These are phyloP conservation scores for Meandrusa payeni DNA, from an alignment of 2,888 invertebrate species.

Conservation along the genomic window DNA sequence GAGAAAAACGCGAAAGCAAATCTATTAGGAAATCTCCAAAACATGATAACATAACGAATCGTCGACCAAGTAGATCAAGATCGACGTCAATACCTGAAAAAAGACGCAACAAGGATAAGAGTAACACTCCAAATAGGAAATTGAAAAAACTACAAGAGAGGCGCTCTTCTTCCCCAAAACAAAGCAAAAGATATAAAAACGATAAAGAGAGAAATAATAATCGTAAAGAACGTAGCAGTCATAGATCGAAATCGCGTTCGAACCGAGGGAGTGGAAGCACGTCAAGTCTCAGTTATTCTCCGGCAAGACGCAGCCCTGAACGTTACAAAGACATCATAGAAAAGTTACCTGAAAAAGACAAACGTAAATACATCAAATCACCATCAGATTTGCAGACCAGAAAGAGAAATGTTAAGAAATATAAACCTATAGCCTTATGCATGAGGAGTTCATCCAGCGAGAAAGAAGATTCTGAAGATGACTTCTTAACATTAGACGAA, in stretches of 20 bases:
- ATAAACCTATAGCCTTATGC: slow-evolving; percentile 73
- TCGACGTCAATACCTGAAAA: slow-evolving; percentile 46
- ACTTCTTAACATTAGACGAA: slow-evolving; percentile 74
- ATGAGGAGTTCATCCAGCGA: slow-evolving; percentile 82
- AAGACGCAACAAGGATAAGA: slow-evolving; percentile 45
- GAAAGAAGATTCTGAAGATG: slow-evolving; percentile 79
- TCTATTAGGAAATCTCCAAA: slow-evolving; percentile 44
- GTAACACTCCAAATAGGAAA: slow-evolving; percentile 44
- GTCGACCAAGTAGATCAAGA: slow-evolving; percentile 45
- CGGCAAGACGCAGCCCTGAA: slow-evolving; percentile 84
- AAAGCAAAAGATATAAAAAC: slow-evolving; percentile 28
- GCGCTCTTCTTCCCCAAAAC: slow-evolving; percentile 38
- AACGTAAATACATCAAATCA: slow-evolving; percentile 71
- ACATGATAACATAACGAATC: slow-evolving; percentile 36
- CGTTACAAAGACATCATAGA: slow-evolving; percentile 84
- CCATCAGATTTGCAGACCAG: slow-evolving; percentile 61
- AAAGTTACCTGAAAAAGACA: slow-evolving; percentile 77
- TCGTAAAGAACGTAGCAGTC: slow-evolving; percentile 40
- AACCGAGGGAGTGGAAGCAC: slow-evolving; percentile 69
- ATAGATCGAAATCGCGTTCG: slow-evolving; percentile 47
- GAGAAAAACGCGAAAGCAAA: slow-evolving; percentile 44
- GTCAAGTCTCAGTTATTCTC: slow-evolving; percentile 85
- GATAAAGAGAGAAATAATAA: slow-evolving; percentile 37
- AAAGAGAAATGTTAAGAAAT: slow-evolving; percentile 47
- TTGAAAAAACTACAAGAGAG: slow-evolving; percentile 43